These are phyloP conservation scores for Pararge aegeria DNA, from an alignment of 1,140 invertebrate species.

Conservation along the genomic window DNA sequence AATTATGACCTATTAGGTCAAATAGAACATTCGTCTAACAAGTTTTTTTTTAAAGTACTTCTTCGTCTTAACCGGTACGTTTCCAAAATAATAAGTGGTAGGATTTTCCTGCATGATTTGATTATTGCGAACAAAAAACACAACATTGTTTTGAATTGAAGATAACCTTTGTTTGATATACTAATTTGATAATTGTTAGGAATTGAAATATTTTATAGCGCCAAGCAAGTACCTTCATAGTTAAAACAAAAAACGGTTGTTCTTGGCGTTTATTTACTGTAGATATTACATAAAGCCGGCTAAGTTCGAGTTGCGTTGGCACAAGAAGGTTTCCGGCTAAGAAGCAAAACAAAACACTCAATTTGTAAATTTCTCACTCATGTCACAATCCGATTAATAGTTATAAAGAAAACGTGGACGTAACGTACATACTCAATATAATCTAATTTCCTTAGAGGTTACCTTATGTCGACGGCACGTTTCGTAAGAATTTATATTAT, in stretches of 20 bases:
- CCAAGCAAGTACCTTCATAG: background rate
- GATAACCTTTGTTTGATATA: background rate
- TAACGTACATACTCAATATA: too few species aligned
- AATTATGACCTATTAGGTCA: slow-evolving; percentile 28
- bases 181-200: background rate
- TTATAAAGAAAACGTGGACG: too few species aligned
- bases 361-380: too few species aligned
- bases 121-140: slow-evolving; percentile 3
- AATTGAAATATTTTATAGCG: background rate
- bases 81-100: slow-evolving; percentile 7
- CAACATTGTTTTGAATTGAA: background rate
- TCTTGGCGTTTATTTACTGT: background rate
- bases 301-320: too few species aligned
- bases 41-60: slow-evolving; percentile 20
- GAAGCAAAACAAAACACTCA: too few species aligned
- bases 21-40: slow-evolving; percentile 25
- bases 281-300: too few species aligned
- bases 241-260: background rate
- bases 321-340: too few species aligned
- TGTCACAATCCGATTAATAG: too few species aligned
- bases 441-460: too few species aligned
- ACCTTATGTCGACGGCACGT: too few species aligned
- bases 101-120: slow-evolving; percentile 19
- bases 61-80: background rate
- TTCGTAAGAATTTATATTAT: too few species aligned